Conservation (phyloP, 2,797 vertebrate genomes). For the Huso huso region DNA sequence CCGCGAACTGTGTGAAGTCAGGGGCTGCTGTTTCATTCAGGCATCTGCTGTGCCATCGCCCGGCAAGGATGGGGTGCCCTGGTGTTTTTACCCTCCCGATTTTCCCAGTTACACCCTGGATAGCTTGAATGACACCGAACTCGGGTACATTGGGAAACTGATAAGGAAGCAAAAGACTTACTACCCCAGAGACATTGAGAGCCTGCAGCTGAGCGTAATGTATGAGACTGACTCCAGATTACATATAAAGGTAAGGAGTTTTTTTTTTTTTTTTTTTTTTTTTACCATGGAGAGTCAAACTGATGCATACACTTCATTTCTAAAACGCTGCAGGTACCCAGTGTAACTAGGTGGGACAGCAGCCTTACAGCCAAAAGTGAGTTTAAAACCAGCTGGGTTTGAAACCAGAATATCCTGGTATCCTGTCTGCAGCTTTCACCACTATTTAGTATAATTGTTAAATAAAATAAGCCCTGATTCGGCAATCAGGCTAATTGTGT, state of each 20-base stretch:
- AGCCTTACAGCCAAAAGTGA: no score
- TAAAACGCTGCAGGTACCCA: no score
- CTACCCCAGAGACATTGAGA: constrained; percentile 67
- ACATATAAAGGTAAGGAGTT: constrained; percentile 61
- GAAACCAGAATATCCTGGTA: no score
- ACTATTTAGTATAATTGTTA: no score
- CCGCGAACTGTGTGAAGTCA: constrained; percentile 62
- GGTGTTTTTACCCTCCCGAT: constrained; percentile 75
- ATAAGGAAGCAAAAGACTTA: constrained; percentile 59
- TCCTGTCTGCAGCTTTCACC: no score
- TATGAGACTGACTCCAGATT: constrained; percentile 66
- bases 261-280: not conserved
- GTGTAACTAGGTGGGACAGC: no score
- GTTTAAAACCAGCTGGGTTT: no score
- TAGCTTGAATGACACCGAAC: constrained; percentile 46
- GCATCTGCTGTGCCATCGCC: rapidly evolving
- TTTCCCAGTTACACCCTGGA: constrained; percentile 72
- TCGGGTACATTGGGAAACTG: constrained; percentile 61
- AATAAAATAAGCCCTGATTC: no score
- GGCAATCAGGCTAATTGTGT: no score
- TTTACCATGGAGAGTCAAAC: not conserved
- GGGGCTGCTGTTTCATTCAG: constrained; percentile 74
- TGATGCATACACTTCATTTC: no score
- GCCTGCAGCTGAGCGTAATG: constrained; percentile 57
- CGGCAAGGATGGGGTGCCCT: constrained; percentile 56